phyloP scores from a whole-genome alignment of 2,797 vertebrate species.

The Pseudomugil tenellus region DNA sequence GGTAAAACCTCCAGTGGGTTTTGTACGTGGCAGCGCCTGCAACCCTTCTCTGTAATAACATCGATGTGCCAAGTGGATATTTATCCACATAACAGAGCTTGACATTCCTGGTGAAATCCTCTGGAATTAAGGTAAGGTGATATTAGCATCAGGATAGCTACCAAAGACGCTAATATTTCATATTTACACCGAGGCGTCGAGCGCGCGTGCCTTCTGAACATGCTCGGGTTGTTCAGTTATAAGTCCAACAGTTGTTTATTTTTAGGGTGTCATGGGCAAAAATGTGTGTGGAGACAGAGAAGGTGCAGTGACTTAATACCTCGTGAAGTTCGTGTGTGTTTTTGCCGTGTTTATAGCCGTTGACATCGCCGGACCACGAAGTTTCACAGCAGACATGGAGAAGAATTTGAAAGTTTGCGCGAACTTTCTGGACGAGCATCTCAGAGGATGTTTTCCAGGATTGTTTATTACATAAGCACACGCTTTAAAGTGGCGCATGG shows the following conservation, averaged over 20 bases:
- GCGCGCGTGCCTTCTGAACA: slow-evolving; percentile 43
- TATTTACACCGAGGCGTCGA: neutral
- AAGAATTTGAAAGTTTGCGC: slow-evolving; percentile 59
- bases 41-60: slow-evolving; percentile 28
- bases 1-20: slow-evolving; percentile 45
- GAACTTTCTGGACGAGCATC: slow-evolving; percentile 29
- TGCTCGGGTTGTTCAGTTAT: slow-evolving; percentile 43
- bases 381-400: neutral
- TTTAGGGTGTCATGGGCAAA: neutral
- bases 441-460: neutral
- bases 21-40: slow-evolving; percentile 82
- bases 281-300: neutral
- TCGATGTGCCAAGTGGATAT: slow-evolving; percentile 1
- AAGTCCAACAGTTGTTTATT: slow-evolving; percentile 25
- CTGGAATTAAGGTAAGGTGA: slow-evolving; percentile 49
- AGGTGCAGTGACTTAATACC: neutral
- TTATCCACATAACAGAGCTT: neutral
- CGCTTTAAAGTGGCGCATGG: rapidly evolving
- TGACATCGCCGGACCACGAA: neutral
- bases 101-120: neutral
- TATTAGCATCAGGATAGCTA: too few relatives aligned
- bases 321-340: neutral
- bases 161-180: rapidly evolving
- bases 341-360: neutral
- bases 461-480: neutral